Conservation (phyloP, 2,797 vertebrate genomes). For the Gymnoscopelus braueri region DNA sequence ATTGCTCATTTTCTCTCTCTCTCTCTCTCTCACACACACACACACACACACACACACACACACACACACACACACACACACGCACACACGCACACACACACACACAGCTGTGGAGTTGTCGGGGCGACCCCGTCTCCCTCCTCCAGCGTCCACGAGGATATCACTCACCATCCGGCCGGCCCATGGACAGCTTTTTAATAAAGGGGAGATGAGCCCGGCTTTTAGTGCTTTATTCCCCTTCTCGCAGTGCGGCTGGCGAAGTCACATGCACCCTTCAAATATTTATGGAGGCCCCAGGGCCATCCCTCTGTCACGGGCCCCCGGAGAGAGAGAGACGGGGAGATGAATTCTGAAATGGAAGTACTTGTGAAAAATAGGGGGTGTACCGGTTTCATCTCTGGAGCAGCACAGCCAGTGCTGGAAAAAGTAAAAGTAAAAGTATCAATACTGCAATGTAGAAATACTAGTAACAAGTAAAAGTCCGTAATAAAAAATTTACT, state of each 20-base stretch:
- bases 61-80: slow-evolving; percentile 11
- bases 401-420: not conserved
- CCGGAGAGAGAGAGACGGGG: slow-evolving; percentile 19
- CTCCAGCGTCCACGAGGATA: slow-evolving; percentile 32
- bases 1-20: too few relatives aligned
- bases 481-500: too few relatives aligned
- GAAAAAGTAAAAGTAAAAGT: too few relatives aligned
- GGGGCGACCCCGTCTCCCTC: slow-evolving; percentile 32
- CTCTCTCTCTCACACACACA: too few relatives aligned
- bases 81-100: slow-evolving; percentile 18
- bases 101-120: slow-evolving; percentile 31
- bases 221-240: slow-evolving; percentile 74
- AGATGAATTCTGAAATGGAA: slow-evolving; percentile 36
- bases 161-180: slow-evolving; percentile 44
- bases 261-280: slow-evolving; percentile 66
- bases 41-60: too few relatives aligned
- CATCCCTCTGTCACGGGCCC: slow-evolving; percentile 24
- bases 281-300: slow-evolving; percentile 64
- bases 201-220: slow-evolving; percentile 55
- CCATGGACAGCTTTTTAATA: slow-evolving; percentile 68
- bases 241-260: slow-evolving; percentile 41
- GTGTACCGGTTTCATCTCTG: slow-evolving; percentile 19
- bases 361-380: slow-evolving; percentile 33
- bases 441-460: too few relatives aligned
- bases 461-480: too few relatives aligned